Conservation (phyloP, 37 sponge, comb jelly and placozoan species). For the Petrosia ficiformis region DNA sequence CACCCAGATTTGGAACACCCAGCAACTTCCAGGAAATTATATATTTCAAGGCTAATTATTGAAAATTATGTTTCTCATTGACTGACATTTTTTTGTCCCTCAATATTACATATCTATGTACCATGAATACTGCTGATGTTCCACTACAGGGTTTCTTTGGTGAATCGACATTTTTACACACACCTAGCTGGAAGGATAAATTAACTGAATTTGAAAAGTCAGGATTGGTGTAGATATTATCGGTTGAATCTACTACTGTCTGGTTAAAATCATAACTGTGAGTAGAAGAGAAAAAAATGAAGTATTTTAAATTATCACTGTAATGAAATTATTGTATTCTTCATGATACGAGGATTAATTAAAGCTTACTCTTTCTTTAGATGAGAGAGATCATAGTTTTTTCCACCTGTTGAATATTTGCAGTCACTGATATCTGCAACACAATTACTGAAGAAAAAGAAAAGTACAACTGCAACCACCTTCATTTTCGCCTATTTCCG, state of each 20-base stretch:
- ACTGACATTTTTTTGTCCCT: neutral
- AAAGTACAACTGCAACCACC: no score
- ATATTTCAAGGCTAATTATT: neutral
- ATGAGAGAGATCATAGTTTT: constrained; percentile 49
- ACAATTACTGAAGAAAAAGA: no score
- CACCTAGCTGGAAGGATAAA: constrained; percentile 29
- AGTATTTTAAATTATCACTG: no score
- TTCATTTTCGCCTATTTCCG: no score
- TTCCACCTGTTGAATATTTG: constrained; percentile 23
- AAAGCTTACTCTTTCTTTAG: constrained; percentile 8
- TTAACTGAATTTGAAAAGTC: constrained; percentile 25
- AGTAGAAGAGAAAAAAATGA: no score
- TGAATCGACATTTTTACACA: constrained; percentile 49
- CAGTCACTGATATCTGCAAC: constrained; percentile 36
- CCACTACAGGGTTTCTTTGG: constrained; percentile 33
- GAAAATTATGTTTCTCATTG: neutral
- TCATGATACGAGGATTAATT: no score
- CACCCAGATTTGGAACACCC: no score
- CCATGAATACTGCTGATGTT: constrained; percentile 50
- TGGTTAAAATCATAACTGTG: constrained; percentile 8
- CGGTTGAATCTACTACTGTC: constrained; percentile 27
- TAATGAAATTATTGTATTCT: no score
- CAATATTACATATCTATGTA: no score
- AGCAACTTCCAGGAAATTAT: neutral
- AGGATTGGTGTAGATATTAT: constrained; percentile 30